Percentiles rank a stretch among this genome's conserved stretches.
phyloP scores from a whole-genome alignment of 2,888 invertebrate species.

The Morinoia aosen region DNA sequence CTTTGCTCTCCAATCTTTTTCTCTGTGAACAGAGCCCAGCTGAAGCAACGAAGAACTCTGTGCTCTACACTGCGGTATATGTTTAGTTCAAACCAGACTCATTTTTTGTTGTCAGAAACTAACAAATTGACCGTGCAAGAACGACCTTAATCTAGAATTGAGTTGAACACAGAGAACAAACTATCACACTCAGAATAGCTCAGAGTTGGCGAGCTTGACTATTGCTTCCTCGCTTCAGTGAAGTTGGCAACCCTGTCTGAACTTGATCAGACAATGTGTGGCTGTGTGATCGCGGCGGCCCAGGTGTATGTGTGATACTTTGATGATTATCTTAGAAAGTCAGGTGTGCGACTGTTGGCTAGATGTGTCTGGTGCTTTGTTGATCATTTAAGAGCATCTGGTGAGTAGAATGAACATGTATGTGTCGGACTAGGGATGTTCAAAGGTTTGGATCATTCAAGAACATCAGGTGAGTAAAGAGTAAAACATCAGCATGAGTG shows the following conservation, averaged over 20 bases:
- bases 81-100: neutral
- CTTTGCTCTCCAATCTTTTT: neutral
- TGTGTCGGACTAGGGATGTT: neutral
- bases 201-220: neutral
- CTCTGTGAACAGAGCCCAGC: neutral
- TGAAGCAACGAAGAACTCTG: neutral
- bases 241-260: conserved; percentile 8
- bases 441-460: neutral
- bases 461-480: neutral
- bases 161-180: neutral
- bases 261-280: conserved; percentile 1
- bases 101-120: neutral
- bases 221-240: conserved; percentile 8
- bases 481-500: neutral
- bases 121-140: neutral
- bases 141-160: neutral
- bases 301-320: neutral
- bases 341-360: too few relatives aligned
- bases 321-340: neutral
- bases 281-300: neutral
- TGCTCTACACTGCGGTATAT: neutral
- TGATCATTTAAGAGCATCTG: neutral
- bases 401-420: neutral
- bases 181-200: neutral
- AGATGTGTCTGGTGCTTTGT: neutral